Evolutionary conservation across 2,888 invertebrate genomes (phyloP), one percentile per base, ranked within the genome.

Genomic region (Notodonta ziczac): DNA sequence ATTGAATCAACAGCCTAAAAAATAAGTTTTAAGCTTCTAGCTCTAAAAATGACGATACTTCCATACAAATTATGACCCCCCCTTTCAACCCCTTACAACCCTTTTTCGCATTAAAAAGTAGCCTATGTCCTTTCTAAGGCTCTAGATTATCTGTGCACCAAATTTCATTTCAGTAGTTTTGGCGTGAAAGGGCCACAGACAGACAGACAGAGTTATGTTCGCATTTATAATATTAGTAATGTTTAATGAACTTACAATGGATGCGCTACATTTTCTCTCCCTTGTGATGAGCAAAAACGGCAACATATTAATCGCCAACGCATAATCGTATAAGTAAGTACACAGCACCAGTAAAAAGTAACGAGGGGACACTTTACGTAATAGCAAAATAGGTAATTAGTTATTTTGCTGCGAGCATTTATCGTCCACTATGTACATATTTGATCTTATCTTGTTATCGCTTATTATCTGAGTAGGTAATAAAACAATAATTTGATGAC

Each of bases 301-400:
- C 79, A 79, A 65, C 70, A 81, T 57, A 76, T 62, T 39, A 70
- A 73, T 16, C 69, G 67, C 77, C 74, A 81, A 68, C 67, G 72
- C 80, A 81, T 81, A 48, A 24, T 24, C 24, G 24, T 61, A 66
- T 61, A 56, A 60, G 62, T 61, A 56, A 60, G 62, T 65, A 69
- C 61, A 60, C 61, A 39, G 35, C 32, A 52, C 12, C 10, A 4
- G 32, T 32, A 32, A 4, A 32, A 10, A 5, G 0, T 51, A 5
- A 48, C 48, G 51, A 16, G 51, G 7, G 16, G 9, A 16, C 16
- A 4, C 10, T n/a, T n/a, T 16, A 16, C 10, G 51, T 24, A 16
- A 51, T 51, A n/a, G 46, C 46, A n/a, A 24, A 24, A 24, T 24
- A 24, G 24, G 24, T 24, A 24, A 24, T 46, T 10, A 10, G 13